Conservation (phyloP, 2,113 vertebrate species). For the Fregata magnificens region DNA sequence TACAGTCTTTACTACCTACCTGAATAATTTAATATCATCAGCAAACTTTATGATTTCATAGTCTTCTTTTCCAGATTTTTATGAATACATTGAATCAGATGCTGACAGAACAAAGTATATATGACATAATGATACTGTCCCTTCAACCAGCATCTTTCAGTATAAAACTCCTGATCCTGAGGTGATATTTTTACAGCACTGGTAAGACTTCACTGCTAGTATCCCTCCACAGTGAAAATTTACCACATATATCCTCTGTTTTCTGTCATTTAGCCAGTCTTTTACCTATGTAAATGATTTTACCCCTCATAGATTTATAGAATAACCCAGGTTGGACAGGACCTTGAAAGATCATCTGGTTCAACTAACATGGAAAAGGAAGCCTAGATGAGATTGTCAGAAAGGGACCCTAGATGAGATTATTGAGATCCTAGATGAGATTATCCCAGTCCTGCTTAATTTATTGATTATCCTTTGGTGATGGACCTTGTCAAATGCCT, state of each 20-base stretch:
- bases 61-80: not conserved
- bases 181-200: not conserved
- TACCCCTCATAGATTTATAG: not conserved
- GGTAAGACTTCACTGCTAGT: not conserved
- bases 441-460: not conserved
- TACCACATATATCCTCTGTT: not conserved
- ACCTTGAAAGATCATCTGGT: not conserved
- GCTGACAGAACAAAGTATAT: not conserved
- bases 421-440: not conserved
- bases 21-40: not conserved
- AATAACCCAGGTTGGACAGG: not conserved
- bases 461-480: not conserved
- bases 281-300: not conserved
- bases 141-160: not conserved
- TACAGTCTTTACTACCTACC: not conserved
- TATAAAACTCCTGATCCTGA: not conserved
- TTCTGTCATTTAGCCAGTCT: not conserved
- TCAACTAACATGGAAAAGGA: not conserved
- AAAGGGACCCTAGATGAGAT: not conserved
- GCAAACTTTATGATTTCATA: not conserved
- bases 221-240: not conserved
- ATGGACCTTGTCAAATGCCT: not conserved
- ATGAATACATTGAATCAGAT: not conserved
- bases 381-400: not conserved
- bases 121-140: not conserved